Evolutionary conservation across 2,888 invertebrate genomes (phyloP).

Genomic region (Ichneumoninae sp.): DNA sequence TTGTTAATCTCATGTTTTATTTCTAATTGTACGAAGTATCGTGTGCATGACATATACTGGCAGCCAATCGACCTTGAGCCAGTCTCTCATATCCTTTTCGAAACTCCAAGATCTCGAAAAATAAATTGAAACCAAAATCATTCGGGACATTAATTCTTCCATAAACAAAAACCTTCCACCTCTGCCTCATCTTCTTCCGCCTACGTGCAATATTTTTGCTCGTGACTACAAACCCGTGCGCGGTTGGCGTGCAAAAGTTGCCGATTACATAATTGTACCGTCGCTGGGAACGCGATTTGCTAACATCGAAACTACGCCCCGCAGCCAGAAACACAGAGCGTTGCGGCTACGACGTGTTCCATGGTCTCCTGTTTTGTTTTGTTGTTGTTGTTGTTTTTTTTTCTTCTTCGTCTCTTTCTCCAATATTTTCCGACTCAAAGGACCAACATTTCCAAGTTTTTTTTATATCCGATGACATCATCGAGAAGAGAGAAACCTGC

Average conservation of each 20-base stretch:
- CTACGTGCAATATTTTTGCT: neutral
- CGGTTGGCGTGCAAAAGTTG: constrained; percentile 1
- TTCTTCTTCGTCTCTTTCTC: neutral
- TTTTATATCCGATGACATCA: constrained; percentile 1
- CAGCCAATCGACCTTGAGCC: no score
- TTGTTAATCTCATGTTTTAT: no score
- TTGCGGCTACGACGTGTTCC: neutral
- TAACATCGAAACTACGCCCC: neutral
- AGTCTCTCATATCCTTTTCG: no score
- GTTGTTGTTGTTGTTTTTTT: neutral
- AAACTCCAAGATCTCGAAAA: no score
- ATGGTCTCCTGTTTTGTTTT: neutral
- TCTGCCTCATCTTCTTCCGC: neutral
- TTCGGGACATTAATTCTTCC: neutral
- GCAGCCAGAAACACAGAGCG: neutral
- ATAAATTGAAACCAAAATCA: neutral
- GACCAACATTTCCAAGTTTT: neutral
- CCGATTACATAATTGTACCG: neutral
- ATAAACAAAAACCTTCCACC: neutral
- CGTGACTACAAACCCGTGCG: neutral
- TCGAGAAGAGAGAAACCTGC: neutral
- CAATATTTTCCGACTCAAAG: neutral
- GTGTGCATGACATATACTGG: no score
- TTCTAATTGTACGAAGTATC: no score
- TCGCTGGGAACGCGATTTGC: neutral